Percentiles rank a stretch among this genome's conserved stretches.
Conservation (phyloP, 64 coral and sea anemone genomes). For the Astreopora myriophthalma region DNA sequence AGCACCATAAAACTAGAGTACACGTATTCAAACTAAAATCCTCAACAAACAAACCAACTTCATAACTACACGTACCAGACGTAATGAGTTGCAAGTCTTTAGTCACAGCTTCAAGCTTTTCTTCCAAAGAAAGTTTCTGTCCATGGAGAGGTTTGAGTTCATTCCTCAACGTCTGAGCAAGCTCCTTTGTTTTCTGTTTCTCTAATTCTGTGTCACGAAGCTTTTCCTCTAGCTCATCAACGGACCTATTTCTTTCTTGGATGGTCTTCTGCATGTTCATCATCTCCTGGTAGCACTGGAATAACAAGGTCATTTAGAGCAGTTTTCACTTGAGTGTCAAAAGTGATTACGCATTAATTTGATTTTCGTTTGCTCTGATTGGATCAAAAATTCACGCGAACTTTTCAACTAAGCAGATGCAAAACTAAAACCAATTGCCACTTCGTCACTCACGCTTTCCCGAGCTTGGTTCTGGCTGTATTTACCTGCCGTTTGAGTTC, state of each 20-base stretch:
- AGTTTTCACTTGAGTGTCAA: too few species aligned
- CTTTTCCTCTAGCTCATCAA: slow-evolving; percentile 46
- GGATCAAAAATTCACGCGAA: too few species aligned
- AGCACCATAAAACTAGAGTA: too few species aligned
- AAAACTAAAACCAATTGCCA: too few species aligned
- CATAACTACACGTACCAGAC: not conserved
- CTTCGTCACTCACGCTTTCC: too few species aligned
- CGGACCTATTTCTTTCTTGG: slow-evolving; percentile 38
- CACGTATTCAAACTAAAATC: too few species aligned
- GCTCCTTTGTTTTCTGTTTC: not conserved
- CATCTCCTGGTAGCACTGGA: slow-evolving; percentile 49
- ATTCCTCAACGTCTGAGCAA: not conserved
- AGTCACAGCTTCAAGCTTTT: not conserved
- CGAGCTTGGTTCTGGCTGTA: too few species aligned
- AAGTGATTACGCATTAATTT: too few species aligned
- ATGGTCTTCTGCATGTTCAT: slow-evolving; percentile 51
- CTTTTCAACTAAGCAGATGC: too few species aligned
- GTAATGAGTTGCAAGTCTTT: not conserved
- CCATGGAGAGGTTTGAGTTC: not conserved
- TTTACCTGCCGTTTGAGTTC: too few species aligned
- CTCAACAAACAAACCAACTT: too few species aligned
- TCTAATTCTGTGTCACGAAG: not conserved
- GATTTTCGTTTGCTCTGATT: too few species aligned
- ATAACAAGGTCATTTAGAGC: not conserved
- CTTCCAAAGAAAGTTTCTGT: not conserved